Conservation (phyloP, 2,888 invertebrate species). For the Desoria tigrina region DNA sequence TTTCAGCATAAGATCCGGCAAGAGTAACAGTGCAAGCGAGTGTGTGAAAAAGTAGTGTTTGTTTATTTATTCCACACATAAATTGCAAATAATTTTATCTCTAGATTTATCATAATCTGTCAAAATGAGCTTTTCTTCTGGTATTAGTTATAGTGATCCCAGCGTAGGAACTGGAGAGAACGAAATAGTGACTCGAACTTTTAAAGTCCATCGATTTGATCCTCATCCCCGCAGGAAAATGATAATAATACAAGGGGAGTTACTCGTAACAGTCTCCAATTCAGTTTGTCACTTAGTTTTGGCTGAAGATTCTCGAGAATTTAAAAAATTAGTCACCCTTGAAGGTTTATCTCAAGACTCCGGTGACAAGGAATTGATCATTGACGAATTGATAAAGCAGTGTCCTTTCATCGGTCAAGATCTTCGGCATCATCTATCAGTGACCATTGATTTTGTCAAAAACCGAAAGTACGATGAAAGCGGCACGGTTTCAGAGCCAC, state of each 20-base stretch:
- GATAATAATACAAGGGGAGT: conserved; percentile 49
- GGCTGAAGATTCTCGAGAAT: conserved; percentile 59
- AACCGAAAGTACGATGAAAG: conserved; percentile 44
- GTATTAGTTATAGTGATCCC: too few relatives aligned
- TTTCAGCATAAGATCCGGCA: too few relatives aligned
- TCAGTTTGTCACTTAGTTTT: conserved; percentile 41
- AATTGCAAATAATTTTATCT: too few relatives aligned
- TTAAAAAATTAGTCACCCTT: conserved; percentile 78
- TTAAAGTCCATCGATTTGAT: conserved; percentile 48
- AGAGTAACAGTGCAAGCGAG: too few relatives aligned
- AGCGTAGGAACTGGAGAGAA: conserved; percentile 16
- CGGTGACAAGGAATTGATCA: conserved; percentile 71
- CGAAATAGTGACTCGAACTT: conserved; percentile 49
- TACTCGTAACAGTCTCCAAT: conserved; percentile 43
- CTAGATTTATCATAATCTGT: too few relatives aligned
- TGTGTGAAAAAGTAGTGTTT: too few relatives aligned
- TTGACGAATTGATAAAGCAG: conserved; percentile 80
- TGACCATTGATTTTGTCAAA: conserved; percentile 34
- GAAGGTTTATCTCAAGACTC: conserved; percentile 77
- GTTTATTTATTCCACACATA: too few relatives aligned
- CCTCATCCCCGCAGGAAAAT: conserved; percentile 45
- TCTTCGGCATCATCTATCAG: conserved; percentile 31
- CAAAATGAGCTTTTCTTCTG: too few relatives aligned
- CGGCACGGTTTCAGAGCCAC: conserved; percentile 41
- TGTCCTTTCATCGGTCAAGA: conserved; percentile 62